Base-by-base conservation (phyloP, 2,797 vertebrate species). In the Limnodromus scolopaceus region DNA sequence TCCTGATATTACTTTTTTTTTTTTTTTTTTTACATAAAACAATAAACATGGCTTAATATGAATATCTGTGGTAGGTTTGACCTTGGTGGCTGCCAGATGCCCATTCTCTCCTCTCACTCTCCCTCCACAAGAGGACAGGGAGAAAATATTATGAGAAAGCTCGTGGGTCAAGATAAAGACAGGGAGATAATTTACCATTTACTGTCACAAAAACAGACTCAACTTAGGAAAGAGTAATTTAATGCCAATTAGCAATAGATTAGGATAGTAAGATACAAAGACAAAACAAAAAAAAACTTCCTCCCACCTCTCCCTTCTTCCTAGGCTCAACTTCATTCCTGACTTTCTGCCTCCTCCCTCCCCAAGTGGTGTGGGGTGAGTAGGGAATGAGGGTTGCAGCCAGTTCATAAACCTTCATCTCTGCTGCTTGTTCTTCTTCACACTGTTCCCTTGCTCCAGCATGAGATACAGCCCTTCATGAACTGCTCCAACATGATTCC, bases 211-310 rank as follows among this genome's bases (percentile, higher is more conserved):
- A 86, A 87, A 1, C 41, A 79, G 39, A 69, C 46, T 69, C 2
- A 3, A 38, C 32, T 61, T 49, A 14, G 18, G 27, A 30, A 87
- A 76, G n/a, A 70, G 34, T 49, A 65, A 71, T 89, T 95, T 93
- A 93, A 69, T 96, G 49, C 27, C 14, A 46, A 18, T 61, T 87
- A 49, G 54, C 85, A 89, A 34, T 19, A 89, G 13, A 64, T 38
- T 45, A 57, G 28, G 25, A 70, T 81, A 32, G 8, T 51, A 68
- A 84, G 60, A 87, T 92, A 60, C 32, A 92, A 79, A 82, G 14
- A 34, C 5, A 27, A 76, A 90, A 64, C 22, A 48, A 60, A 70
- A 91, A 10, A 8, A 25, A 36, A 14, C 13, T 82, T 68, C 10
- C 10, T 9, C 8, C 17, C 9, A 19, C 5, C 1, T 3, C 8